A percentile compares a stretch with the other conserved stretches of the same genome.
These are phyloP conservation scores for Trididemnum clinides DNA, from an alignment of 23 tunicate genomes.

Conservation along the genomic window DNA sequence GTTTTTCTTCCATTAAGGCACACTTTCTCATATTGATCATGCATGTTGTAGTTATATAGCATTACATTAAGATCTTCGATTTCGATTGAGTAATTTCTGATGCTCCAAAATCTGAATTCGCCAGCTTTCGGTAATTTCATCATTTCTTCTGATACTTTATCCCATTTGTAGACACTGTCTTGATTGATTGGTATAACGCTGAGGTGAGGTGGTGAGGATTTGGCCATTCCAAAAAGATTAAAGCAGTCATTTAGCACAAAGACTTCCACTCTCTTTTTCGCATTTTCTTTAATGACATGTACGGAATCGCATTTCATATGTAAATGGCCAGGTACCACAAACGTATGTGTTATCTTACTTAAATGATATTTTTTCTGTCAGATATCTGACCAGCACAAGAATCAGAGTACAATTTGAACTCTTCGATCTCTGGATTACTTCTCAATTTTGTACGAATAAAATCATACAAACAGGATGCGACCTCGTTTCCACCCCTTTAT, in stretches of 20 bases:
- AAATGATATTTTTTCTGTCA: background rate
- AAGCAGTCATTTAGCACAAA: background rate
- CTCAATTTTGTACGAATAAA: background rate
- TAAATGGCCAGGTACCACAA: background rate
- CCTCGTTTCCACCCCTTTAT: background rate
- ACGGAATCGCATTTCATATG: background rate
- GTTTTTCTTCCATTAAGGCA: no score
- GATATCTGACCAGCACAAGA: background rate
- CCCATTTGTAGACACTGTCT: no score
- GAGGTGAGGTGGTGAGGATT: background rate
- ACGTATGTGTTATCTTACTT: background rate
- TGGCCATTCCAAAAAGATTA: background rate
- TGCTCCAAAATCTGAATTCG: no score
- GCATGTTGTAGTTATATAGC: no score
- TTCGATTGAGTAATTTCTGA: no score
- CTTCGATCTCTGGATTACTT: background rate
- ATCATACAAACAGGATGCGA: background rate
- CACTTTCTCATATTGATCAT: no score
- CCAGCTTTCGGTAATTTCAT: no score
- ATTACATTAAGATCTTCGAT: no score
- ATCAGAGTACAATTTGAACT: background rate
- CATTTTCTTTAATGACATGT: background rate
- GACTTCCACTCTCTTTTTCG: background rate
- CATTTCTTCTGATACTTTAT: no score
- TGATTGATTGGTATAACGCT: no score